Percentiles rank a stretch among this genome's conserved stretches.
phyloP scores from a whole-genome alignment of 2,888 invertebrate species.

The Tortricodes alternella region DNA sequence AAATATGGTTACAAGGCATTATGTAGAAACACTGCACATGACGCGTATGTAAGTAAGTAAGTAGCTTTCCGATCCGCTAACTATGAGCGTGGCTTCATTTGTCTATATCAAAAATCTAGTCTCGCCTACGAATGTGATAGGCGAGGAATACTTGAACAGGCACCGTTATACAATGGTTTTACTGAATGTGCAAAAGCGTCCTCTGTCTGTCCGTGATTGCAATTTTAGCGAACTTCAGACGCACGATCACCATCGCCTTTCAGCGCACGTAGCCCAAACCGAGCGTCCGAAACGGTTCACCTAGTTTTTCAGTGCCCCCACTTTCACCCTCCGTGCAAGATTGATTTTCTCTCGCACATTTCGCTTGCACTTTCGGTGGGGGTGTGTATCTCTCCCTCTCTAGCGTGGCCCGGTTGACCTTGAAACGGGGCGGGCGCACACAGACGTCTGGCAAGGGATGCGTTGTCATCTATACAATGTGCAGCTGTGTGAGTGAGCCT shows the following conservation, averaged over 20 bases:
- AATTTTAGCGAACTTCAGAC: constrained; percentile 24
- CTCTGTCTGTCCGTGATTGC: constrained; percentile 23
- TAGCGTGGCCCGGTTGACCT: constrained; percentile 69
- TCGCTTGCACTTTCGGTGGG: constrained; percentile 76
- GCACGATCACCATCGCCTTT: constrained; percentile 39
- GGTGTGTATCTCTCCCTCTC: constrained; percentile 63
- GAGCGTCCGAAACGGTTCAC: constrained; percentile 67
- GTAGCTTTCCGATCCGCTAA: background rate
- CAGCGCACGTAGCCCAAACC: constrained; percentile 50
- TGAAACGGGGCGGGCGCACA: constrained; percentile 69
- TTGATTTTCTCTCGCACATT: constrained; percentile 79
- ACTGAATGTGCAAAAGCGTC: background rate
- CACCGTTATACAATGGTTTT: constrained; percentile 10
- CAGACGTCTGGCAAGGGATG: constrained; percentile 57
- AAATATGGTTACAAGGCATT: background rate
- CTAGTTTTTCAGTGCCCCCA: constrained; percentile 69
- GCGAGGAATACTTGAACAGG: constrained; percentile 17
- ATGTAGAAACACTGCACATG: background rate
- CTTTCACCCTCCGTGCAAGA: constrained; percentile 73
- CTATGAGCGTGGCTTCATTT: constrained; percentile 21
- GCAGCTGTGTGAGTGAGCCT: constrained; percentile 44
- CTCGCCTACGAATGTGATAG: background rate
- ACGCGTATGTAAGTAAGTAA: background rate
- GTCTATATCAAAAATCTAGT: constrained; percentile 10
- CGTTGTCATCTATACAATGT: constrained; percentile 49